phyloP scores from a whole-genome alignment of 1,140 invertebrate species.

The Brachystomella parvula region DNA sequence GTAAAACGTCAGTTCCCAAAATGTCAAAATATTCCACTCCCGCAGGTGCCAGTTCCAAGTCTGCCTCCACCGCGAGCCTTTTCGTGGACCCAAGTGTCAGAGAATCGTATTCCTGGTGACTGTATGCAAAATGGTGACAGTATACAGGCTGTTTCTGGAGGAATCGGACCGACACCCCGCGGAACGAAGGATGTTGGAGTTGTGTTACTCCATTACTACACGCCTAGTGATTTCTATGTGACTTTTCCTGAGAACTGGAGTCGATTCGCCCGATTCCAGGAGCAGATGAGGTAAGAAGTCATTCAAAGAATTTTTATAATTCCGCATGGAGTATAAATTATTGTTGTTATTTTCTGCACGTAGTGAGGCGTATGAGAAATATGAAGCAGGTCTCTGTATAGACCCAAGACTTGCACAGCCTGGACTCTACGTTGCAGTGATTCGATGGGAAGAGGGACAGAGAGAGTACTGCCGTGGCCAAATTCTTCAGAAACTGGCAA shows the following conservation, averaged over 20 bases:
- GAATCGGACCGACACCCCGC: background rate
- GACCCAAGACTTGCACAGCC: no score
- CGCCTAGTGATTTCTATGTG: background rate
- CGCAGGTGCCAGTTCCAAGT: background rate
- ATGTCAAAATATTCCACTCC: background rate
- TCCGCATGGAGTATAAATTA: no score
- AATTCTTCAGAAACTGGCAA: background rate
- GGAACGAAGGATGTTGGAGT: background rate
- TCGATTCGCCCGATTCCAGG: background rate
- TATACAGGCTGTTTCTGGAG: background rate
- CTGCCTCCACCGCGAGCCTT: no score
- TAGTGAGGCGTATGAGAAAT: no score
- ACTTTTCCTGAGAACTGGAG: background rate
- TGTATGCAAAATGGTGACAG: background rate
- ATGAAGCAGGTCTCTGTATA: no score
- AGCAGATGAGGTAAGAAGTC: background rate
- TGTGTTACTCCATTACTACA: background rate
- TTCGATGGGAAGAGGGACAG: background rate
- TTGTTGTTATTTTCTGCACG: no score
- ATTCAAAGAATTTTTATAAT: no score
- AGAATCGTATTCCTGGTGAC: no score
- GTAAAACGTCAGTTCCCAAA: background rate
- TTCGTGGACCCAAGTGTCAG: no score
- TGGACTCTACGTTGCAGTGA: background rate
- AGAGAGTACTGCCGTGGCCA: background rate